Base-by-base conservation (phyloP, 2,113 vertebrate species). In the Onychostruthus taczanowskii region DNA sequence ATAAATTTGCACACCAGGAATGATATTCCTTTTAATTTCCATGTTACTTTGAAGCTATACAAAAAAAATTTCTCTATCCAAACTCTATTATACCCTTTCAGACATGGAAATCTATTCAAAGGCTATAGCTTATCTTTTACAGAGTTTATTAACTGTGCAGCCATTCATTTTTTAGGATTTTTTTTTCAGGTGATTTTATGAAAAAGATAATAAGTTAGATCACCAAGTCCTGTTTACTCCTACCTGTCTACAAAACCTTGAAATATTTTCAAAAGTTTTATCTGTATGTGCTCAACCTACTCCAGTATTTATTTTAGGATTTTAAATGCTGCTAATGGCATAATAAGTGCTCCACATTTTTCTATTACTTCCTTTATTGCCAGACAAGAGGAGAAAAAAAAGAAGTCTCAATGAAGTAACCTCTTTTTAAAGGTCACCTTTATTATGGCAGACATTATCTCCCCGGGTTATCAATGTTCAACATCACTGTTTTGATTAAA, bases 371-470 rank as follows among this genome's bases (percentile, higher is more conserved):
- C 27, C 20, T 95, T 93, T 97, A 89, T 93, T 94, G 78, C 68
- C 93, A 59, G 62, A 79, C 44, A 63, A 77, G 46, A 92, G 27
- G 88, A 85, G 30, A 70, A 94, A 85, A 74, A 69, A 43, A 96
- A 96, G 83, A 93, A 24, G 37, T 74, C 67, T 96, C 82, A 80
- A 70, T 77, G 81, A 86, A 95, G 66, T 81, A 96, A 94, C 70
- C 49, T 77, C 93, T 88, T 94, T 81, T 94, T 44, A 96, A 96
- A 97, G 95, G 94, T 97, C 95, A 96, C 66, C 63, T 94, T 95
- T 95, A 87, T 89, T 92, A 95, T 72, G 72, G 74, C 49, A 93
- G 62, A 80, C 84, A 93, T 95, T 96, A 94, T 96, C 78, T 96
- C 91, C 67, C 83, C 89, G 90, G 37, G 62, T 92, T 90, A 73